Evolutionary conservation across 1,140 invertebrate species (phyloP).

Genomic region (Scaptomyza graminum): DNA sequence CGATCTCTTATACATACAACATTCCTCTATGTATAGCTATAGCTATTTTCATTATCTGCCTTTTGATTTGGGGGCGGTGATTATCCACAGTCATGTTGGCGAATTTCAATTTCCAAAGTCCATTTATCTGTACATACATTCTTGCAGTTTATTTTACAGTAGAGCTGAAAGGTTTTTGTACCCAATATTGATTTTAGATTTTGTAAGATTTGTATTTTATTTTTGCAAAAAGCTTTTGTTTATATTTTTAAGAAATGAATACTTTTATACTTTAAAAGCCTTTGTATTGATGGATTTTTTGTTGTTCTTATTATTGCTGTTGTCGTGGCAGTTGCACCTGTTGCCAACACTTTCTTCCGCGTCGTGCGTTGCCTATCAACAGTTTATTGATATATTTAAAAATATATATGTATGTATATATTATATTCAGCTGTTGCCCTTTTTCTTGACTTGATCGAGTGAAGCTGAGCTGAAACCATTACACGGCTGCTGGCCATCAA

Average conservation of each 20-base stretch:
- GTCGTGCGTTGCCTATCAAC: not conserved
- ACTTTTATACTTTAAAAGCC: no score
- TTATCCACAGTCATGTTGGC: conserved; percentile 30
- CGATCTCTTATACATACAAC: conserved; percentile 17
- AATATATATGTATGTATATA: no score
- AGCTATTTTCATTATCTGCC: conserved; percentile 10
- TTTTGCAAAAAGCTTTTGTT: no score
- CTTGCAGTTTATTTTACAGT: not conserved
- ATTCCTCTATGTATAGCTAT: not conserved
- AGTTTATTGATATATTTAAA: not conserved
- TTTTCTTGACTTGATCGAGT: not conserved
- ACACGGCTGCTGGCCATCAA: conserved; percentile 49
- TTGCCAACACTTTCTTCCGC: conserved; percentile 43
- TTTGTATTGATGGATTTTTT: no score
- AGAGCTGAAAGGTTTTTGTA: not conserved
- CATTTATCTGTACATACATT: conserved; percentile 17
- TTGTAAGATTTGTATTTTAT: not conserved
- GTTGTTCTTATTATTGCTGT: not conserved
- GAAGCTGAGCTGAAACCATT: conserved; percentile 8
- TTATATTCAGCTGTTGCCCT: not conserved
- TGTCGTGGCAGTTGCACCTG: conserved; percentile 27
- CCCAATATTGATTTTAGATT: not conserved
- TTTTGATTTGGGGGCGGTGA: conserved; percentile 30
- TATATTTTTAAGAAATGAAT: no score
- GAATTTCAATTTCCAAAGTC: conserved; percentile 39